Conservation (phyloP, 2,888 invertebrate species). For the Chaitophorus viminalis region DNA sequence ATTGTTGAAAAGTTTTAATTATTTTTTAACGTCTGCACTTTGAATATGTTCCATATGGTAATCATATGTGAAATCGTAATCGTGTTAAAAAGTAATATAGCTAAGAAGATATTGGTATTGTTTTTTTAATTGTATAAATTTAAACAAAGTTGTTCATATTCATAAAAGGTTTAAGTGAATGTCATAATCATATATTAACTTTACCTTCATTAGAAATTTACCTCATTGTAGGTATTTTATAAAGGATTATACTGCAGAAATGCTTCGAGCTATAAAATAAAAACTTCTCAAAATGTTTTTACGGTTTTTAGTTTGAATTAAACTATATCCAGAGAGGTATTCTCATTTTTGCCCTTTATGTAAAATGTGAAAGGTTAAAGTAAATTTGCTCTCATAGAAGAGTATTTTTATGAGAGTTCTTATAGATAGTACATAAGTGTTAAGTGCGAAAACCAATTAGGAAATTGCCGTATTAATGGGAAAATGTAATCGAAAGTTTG, state of each 20-base stretch:
- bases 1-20: conserved; percentile 1
- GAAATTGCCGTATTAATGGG: neutral
- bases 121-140: conserved; percentile 16
- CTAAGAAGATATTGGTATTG: neutral
- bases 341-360: conserved; percentile 15
- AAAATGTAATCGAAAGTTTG: neutral
- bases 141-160: conserved; percentile 15
- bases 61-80: neutral
- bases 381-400: neutral
- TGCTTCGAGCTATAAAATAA: conserved; percentile 26
- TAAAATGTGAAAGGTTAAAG: conserved; percentile 25
- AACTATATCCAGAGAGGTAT: neutral
- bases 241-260: conserved; percentile 35
- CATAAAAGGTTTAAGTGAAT: conserved; percentile 33
- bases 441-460: conserved; percentile 1
- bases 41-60: neutral
- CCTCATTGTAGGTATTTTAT: conserved; percentile 24
- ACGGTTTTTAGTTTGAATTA: conserved; percentile 23
- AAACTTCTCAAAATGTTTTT: conserved; percentile 13
- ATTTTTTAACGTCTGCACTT: neutral
- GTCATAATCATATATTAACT: conserved; percentile 23
- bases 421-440: neutral
- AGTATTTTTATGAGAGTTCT: neutral
- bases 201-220: conserved; percentile 44
- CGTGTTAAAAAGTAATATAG: neutral